Base-by-base conservation (phyloP, 1,140 invertebrate genomes). In the Aphidius gifuensis region DNA sequence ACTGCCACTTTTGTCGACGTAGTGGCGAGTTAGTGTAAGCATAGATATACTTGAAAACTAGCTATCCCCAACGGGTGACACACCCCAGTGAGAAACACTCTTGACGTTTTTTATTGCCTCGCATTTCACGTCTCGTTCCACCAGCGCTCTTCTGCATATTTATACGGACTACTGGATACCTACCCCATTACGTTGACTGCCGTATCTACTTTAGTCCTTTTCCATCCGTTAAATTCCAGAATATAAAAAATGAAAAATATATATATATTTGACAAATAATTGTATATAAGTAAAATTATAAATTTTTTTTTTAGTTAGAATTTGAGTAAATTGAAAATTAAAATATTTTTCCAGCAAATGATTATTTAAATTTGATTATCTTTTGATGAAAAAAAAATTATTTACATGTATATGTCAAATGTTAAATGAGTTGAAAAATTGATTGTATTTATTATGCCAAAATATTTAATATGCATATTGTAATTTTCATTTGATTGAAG, bases 21-120 rank as follows among this genome's bases (percentile, higher is more conserved):
- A 64, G 63, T 62, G 64, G 65, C 56, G 58, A 63, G 62, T 69
- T 67, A 64, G 66, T 65, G 68, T 64, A 65, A 68, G 61, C 65
- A 64, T 67, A 68, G 62, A 50, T 61, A 61, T 40, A 39, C 40
- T 38, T 55, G 43, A n/a, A 55, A 43, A 38, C 42, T 57, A 43
- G 47, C 51, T 55, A 46, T 61, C 45, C 58, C 58, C 54, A 32
- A 32, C 54, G 58, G 60, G 49, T 69, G 69, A 72, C 65, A 71
- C 72, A 72, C 68, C 71, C 69, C 72, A 66, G 68, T 61, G 69
- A 67, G 68, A 78, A 76, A 78, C 76, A 75, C 74, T 78, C 69
- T 76, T 74, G 75, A 70, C 71, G 69, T 66, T 74, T 77, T 79
- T 77, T 77, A 79, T 76, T 76, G 75, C 74, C 60, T 72, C 72